Conservation (phyloP, 37 sponge, comb jelly and placozoan genomes). For the Axinella damicornis region DNA sequence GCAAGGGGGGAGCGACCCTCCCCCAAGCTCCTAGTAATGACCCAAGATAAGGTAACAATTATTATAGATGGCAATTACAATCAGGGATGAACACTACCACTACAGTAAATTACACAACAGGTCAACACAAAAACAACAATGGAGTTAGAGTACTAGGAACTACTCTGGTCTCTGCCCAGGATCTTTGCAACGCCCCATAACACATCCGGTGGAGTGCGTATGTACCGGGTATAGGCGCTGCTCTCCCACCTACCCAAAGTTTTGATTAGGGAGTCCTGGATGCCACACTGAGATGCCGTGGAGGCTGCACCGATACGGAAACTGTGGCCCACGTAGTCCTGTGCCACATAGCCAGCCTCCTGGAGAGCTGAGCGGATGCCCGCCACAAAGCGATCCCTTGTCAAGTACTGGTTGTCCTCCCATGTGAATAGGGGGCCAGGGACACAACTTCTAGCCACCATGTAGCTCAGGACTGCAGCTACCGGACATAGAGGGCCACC, state of each 20-base stretch:
- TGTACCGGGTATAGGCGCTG: neutral
- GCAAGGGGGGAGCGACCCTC: too few species aligned
- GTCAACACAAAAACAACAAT: too few species aligned
- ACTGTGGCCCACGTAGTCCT: constrained; percentile 20
- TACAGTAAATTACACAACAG: too few species aligned
- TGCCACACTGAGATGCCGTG: constrained; percentile 15
- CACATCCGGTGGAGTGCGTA: too few species aligned
- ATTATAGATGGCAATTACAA: too few species aligned
- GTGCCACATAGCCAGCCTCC: neutral
- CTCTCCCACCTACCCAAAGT: constrained; percentile 41
- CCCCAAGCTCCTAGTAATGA: too few species aligned
- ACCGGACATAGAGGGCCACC: constrained; percentile 39
- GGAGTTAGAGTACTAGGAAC: too few species aligned
- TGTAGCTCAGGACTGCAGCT: constrained; percentile 22
- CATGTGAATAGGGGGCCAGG: constrained; percentile 10
- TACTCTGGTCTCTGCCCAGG: too few species aligned
- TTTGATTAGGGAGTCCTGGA: constrained; percentile 38
- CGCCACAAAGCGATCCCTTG: constrained; percentile 6
- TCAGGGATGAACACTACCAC: too few species aligned
- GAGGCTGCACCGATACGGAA: constrained; percentile 49
- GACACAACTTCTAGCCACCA: neutral
- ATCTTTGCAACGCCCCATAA: too few species aligned
- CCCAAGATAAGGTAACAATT: too few species aligned
- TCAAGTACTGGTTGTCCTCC: too few species aligned
- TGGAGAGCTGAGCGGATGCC: neutral